Evolutionary conservation across 2,797 vertebrate genomes (phyloP).

Genomic region (Poliocrania exsul): DNA sequence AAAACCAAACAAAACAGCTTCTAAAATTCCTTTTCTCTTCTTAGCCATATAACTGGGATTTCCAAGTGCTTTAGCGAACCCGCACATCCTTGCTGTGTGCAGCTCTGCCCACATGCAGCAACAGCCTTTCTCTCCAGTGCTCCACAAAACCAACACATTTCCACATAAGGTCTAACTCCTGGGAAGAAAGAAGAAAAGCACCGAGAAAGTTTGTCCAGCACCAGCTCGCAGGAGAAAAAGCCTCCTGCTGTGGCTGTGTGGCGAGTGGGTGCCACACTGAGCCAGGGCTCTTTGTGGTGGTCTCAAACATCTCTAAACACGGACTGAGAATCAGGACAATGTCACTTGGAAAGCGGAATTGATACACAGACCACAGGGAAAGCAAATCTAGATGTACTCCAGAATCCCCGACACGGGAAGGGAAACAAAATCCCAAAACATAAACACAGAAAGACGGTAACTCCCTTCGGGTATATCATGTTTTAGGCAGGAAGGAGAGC

Average conservation of each 20-base stretch:
- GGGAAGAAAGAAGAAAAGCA: background rate
- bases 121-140: background rate
- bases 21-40: background rate
- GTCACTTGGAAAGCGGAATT: background rate
- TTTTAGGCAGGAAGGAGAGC: background rate
- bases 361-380: background rate
- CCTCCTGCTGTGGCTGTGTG: background rate
- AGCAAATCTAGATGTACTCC: background rate
- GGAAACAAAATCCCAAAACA: background rate
- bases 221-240: background rate
- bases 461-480: background rate
- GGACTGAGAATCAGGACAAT: background rate
- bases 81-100: conserved; percentile 29
- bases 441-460: background rate
- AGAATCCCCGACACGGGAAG: background rate
- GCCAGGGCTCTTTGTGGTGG: background rate
- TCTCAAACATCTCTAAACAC: background rate
- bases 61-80: conserved; percentile 29
- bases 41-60: background rate
- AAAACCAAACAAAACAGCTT: background rate
- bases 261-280: background rate
- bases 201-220: conserved; percentile 33
- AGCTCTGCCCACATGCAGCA: conserved; percentile 50
- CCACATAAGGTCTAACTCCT: conserved; percentile 29
- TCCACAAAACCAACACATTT: conserved; percentile 27